Percentiles rank a stretch among this genome's conserved stretches.
phyloP scores from a whole-genome alignment of 2,113 vertebrate species.

The Platichthys flesus region DNA sequence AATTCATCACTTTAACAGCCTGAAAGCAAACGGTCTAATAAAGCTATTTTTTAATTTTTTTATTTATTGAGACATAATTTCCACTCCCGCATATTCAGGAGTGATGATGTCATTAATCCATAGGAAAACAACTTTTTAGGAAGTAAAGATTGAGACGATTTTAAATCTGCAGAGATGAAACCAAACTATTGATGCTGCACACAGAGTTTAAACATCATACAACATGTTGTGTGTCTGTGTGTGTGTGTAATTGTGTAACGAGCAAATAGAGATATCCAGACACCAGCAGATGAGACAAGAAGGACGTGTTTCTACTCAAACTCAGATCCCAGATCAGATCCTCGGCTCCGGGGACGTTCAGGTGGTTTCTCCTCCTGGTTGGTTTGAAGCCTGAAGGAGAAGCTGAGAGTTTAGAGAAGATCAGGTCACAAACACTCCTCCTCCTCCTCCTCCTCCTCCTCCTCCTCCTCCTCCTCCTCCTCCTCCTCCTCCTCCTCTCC shows the following conservation, averaged over 20 bases:
- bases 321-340: too few relatives aligned
- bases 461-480: neutral
- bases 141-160: too few relatives aligned
- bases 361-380: neutral
- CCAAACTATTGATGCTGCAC: too few relatives aligned
- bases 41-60: neutral
- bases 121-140: neutral
- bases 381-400: neutral
- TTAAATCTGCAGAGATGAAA: too few relatives aligned
- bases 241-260: too few relatives aligned
- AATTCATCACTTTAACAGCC: conserved; percentile 7
- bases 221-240: too few relatives aligned
- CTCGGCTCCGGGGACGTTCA: neutral
- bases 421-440: neutral
- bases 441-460: neutral
- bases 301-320: neutral
- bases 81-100: neutral
- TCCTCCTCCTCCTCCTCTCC: neutral
- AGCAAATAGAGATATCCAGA: too few relatives aligned
- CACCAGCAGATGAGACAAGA: too few relatives aligned
- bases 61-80: neutral
- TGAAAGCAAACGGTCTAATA: neutral
- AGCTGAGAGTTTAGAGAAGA: neutral
- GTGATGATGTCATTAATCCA: neutral
- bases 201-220: too few relatives aligned